Evolutionary conservation across 2,113 vertebrate genomes (phyloP).

Genomic region (Phodopus roborovskii): DNA sequence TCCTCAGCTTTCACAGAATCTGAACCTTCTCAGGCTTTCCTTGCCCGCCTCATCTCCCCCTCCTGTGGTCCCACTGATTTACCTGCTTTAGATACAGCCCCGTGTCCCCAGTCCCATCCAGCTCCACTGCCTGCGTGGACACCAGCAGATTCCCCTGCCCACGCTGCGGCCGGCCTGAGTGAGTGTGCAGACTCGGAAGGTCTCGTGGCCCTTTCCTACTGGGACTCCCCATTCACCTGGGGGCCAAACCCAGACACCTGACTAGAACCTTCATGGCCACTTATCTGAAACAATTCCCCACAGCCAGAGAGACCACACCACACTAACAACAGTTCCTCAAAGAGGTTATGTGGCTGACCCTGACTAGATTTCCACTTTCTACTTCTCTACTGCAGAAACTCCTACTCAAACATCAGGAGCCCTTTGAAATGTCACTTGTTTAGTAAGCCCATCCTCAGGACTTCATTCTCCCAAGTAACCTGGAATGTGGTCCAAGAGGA

Average conservation of each 20-base stretch:
- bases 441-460: background rate
- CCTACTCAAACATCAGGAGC: background rate
- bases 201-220: background rate
- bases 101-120: background rate
- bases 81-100: background rate
- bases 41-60: background rate
- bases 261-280: background rate
- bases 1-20: background rate
- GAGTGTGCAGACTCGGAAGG: background rate
- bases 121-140: background rate
- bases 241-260: background rate
- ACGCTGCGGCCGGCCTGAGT: fast-evolving
- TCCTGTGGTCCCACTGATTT: no score
- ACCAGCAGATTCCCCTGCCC: background rate
- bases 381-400: constrained; percentile 5
- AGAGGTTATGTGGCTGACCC: background rate
- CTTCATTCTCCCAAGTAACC: background rate
- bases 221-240: background rate
- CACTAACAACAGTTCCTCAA: constrained; percentile 53
- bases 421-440: constrained; percentile 60
- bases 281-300: background rate
- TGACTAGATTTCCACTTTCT: background rate
- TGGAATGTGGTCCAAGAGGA: background rate
- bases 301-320: background rate
- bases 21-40: background rate